Base-by-base conservation (phyloP, 2,113 vertebrate species). In the Tachuris rubrigastra region DNA sequence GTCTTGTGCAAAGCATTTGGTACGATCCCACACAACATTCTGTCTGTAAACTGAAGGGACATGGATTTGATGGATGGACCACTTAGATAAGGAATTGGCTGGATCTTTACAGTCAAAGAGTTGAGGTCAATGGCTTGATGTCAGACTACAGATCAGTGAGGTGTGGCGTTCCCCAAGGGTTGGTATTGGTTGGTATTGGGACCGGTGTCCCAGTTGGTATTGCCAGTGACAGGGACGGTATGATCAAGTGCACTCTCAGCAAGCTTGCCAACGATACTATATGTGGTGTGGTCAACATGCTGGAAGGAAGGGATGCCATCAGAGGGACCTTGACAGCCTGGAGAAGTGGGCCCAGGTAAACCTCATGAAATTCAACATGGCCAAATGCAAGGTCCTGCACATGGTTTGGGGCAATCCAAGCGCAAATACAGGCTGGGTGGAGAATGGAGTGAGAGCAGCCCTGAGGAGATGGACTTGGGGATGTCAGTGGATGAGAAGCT, bases 241-340 rank as follows among this genome's bases (percentile, higher is more conserved):
- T 50, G 37, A 44, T 81, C 3, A 5, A 73, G 67, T 22, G 37
- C 86, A 37, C 12, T 27, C 31, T 44, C 18, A 44, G 50, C 42
- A 42, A 23, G 18, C 49, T 7, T 50, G 11, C 20, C 10, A 2
- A 10, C 31, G 25, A n/a, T 33, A 37, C 39, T 31, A 14, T 73
- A 31, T 49, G 25, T 42, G 0, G 2, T 31, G 21, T 2, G 5
- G 25, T 12, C 1, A 2, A 12, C 30, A 31, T 0, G 0, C 21
- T 27, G 42, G 4, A 73, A 59, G 42, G 50, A 42, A 37, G 18
- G 18, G 31, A 18, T 42, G 31, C 13, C 9, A 5, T 73, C 50
- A 56, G 58, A 79, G 58, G 24, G 21, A 35, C 41, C 25, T 42
- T 49, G 16, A 30, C 52, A 55, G 31, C 55, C 55, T 56, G 55